These are phyloP conservation scores for Xenopus tropicalis DNA, from an alignment of 2,113 vertebrate genomes.

Conservation along the genomic window DNA sequence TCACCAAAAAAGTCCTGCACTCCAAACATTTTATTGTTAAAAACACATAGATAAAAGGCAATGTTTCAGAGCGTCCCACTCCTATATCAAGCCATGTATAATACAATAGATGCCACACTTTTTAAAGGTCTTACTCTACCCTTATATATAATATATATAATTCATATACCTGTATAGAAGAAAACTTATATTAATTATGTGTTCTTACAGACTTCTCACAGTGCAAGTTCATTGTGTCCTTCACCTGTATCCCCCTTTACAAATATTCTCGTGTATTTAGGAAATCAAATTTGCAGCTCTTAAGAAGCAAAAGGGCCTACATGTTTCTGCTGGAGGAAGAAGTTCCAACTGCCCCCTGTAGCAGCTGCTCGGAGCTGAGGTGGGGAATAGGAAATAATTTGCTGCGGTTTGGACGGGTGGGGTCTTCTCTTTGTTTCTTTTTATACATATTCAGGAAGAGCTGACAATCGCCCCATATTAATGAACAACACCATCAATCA, in stretches of 20 bases:
- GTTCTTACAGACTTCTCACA: no score
- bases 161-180: no score
- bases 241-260: conserved; percentile 42
- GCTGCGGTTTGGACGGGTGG: conserved; percentile 70
- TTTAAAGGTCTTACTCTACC: no score
- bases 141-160: no score
- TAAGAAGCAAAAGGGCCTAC: conserved; percentile 51
- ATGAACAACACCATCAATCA: conserved; percentile 96
- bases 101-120: no score
- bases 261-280: conserved; percentile 34
- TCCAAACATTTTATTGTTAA: no score
- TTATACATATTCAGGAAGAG: conserved; percentile 98
- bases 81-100: no score
- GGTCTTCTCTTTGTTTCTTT: conserved; percentile 94
- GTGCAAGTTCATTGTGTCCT: conserved; percentile 36
- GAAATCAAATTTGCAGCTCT: conserved; percentile 58
- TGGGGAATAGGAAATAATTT: conserved; percentile 81
- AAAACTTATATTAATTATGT: no score
- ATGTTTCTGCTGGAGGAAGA: conserved; percentile 57
- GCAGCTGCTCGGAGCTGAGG: conserved; percentile 62
- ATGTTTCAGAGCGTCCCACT: no score
- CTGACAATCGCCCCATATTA: conserved; percentile 96
- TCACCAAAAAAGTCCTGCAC: no score
- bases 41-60: no score
- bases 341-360: conserved; percentile 48